Base-by-base conservation (phyloP, 1,140 invertebrate species). In the Aradophagus sp. region DNA sequence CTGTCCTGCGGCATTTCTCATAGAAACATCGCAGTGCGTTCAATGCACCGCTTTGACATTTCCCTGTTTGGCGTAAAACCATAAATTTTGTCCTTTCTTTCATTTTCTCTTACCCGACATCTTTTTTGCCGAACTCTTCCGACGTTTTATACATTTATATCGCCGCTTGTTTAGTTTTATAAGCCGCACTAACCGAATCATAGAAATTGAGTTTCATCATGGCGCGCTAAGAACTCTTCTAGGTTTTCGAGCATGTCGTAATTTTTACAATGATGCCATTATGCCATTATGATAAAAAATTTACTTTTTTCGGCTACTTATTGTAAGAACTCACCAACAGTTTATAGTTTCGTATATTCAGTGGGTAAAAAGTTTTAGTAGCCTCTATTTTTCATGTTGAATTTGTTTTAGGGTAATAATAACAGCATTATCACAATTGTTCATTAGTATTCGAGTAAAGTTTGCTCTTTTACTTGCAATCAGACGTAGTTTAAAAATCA, bases 91-190 rank as follows among this genome's bases (percentile, higher is more conserved):
- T 27, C 26, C 15, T 47, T 44, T 50, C 36, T 42, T 7, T 36
- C 31, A 17, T 32, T 2, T 13, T 19, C 14, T 32, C 6, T 14
- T 13, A 16, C 12, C 15, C 1, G 4, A 0, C 14, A 8, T 2
- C 12, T 26, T 32, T 61, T 48, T 56, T 48, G 35, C 42, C 20
- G 10, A 70, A 63, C 55, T 50, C 55, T 72, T 70, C 66, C 56
- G 38, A 42, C 34, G 58, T 63, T 77, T 77, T 76, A 72, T 73
- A 62, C 36, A 50, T 77, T 77, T 73, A 74, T 72, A 47, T 48
- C 61, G 70, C 67, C 72, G 63, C 50, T 70, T 72, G 73, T 61
- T 34, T 14, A 12, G 35, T 59, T 74, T 77, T 74, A 77, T 59
- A 58, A 53, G 44, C 53, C 48, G 17, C 29, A 62, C 45, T 47